A percentile compares a stretch with the other conserved stretches of the same genome.
Evolutionary conservation across 2,888 invertebrate species (phyloP).

Genomic region (Chloroclystis v-ata): DNA sequence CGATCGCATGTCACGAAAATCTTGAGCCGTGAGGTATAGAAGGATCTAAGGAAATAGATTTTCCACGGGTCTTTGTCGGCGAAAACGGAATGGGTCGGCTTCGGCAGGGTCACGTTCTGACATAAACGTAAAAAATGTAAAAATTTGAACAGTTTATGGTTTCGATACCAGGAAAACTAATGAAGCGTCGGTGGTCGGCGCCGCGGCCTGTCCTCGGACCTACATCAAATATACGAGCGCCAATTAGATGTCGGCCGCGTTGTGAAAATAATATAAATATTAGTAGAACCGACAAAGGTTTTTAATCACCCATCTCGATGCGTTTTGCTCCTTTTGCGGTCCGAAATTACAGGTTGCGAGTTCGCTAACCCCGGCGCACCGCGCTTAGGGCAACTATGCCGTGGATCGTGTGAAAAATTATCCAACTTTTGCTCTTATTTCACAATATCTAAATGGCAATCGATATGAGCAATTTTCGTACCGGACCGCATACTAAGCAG

Average conservation of each 20-base stretch:
- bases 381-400: slow-evolving; percentile 75
- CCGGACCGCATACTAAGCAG: slow-evolving; percentile 53
- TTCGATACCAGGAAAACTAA: slow-evolving; percentile 73
- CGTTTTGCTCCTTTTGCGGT: slow-evolving; percentile 76
- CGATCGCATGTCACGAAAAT: slow-evolving; percentile 27
- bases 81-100: slow-evolving; percentile 25
- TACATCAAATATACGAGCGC: slow-evolving; percentile 64
- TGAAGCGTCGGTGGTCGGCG: slow-evolving; percentile 68
- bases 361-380: slow-evolving; percentile 71
- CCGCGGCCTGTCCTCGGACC: slow-evolving; percentile 48
- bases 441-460: slow-evolving; percentile 59
- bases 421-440: slow-evolving; percentile 70
- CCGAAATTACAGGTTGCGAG: slow-evolving; percentile 76
- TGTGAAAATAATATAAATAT: slow-evolving; percentile 77
- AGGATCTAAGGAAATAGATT: slow-evolving; percentile 44
- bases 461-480: slow-evolving; percentile 68
- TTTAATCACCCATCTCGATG: slow-evolving; percentile 76
- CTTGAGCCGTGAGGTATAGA: slow-evolving; percentile 24
- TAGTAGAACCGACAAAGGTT: slow-evolving; percentile 79
- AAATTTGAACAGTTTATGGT: slow-evolving; percentile 65
- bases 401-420: slow-evolving; percentile 77
- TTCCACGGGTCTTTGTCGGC: slow-evolving; percentile 55
- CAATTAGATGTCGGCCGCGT: slow-evolving; percentile 77
- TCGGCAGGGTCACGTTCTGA: slow-evolving; percentile 58
- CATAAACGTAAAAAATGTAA: slow-evolving; percentile 59